Percentiles rank a stretch among this genome's conserved stretches.
Evolutionary conservation across 2,797 vertebrate genomes (phyloP).

Genomic region (Ceryle rudis): DNA sequence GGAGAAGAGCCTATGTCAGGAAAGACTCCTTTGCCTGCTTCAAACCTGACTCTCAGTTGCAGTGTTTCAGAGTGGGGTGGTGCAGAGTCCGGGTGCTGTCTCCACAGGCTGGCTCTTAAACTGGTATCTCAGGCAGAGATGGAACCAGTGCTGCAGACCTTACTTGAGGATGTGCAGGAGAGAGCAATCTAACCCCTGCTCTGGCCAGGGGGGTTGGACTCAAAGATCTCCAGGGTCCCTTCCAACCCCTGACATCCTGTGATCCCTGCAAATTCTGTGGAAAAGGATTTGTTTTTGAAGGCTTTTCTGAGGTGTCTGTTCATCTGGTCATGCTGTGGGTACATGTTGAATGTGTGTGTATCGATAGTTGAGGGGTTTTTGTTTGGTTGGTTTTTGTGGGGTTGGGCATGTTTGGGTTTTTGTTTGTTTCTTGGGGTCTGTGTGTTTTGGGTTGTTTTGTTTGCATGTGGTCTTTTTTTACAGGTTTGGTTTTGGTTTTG

Average conservation of each 20-base stretch:
- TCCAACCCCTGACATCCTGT: too few species aligned
- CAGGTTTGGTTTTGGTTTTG: background rate
- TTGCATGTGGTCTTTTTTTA: background rate
- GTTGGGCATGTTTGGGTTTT: background rate
- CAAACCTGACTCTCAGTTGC: background rate
- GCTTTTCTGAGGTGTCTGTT: background rate
- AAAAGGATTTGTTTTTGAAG: background rate
- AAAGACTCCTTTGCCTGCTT: background rate
- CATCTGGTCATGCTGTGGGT: background rate
- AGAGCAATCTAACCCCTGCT: background rate
- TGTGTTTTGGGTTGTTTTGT: background rate
- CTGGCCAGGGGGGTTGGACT: too few species aligned
- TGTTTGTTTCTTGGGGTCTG: background rate
- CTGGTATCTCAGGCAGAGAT: background rate
- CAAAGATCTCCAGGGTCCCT: too few species aligned
- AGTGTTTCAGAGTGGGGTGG: background rate
- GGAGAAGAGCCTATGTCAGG: background rate
- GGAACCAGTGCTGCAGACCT: accelerated
- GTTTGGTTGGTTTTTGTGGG: accelerated
- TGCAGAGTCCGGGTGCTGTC: accelerated
- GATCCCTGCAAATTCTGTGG: background rate
- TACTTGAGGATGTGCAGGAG: background rate
- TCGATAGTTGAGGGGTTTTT: background rate
- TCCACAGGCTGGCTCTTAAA: too few species aligned
- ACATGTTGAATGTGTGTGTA: background rate